These are phyloP conservation scores for Botia kubotai DNA, from an alignment of 2,797 vertebrate species.

Conservation along the genomic window DNA sequence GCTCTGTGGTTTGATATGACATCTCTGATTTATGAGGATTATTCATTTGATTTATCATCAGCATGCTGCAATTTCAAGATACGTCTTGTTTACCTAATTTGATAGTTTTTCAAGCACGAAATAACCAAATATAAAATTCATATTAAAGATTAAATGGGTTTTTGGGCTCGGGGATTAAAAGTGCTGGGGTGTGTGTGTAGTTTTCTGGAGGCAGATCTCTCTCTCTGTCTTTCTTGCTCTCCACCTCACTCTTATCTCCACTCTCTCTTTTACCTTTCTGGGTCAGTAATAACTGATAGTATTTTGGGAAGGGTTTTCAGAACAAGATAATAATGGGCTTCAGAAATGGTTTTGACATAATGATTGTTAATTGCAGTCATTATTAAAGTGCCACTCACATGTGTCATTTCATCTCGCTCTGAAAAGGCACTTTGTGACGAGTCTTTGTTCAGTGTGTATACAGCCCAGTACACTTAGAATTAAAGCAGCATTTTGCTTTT, in stretches of 20 bases:
- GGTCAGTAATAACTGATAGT: slow-evolving; percentile 26
- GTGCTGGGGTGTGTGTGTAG: background rate
- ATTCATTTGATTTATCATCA: background rate
- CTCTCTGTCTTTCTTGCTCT: background rate
- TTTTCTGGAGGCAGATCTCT: background rate
- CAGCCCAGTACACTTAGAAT: background rate
- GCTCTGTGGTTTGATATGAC: background rate
- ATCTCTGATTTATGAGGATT: slow-evolving; percentile 7
- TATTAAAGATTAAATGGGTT: background rate
- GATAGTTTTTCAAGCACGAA: slow-evolving; percentile 1
- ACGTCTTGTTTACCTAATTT: slow-evolving; percentile 23
- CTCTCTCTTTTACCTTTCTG: slow-evolving; percentile 15
- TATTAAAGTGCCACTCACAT: slow-evolving; percentile 28
- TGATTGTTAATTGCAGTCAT: slow-evolving; percentile 46
- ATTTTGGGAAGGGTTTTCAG: slow-evolving; percentile 37
- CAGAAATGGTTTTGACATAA: slow-evolving; percentile 43
- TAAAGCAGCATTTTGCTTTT: slow-evolving; percentile 7
- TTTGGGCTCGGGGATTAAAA: background rate
- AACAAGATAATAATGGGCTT: slow-evolving; percentile 24
- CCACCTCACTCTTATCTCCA: background rate
- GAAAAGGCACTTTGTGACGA: slow-evolving; percentile 17
- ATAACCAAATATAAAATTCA: background rate
- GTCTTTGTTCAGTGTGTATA: slow-evolving; percentile 34
- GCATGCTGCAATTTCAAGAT: background rate
- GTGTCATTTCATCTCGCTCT: slow-evolving; percentile 16